Evolutionary conservation across 2,797 vertebrate genomes (phyloP).

Genomic region (Crax fasciolata): DNA sequence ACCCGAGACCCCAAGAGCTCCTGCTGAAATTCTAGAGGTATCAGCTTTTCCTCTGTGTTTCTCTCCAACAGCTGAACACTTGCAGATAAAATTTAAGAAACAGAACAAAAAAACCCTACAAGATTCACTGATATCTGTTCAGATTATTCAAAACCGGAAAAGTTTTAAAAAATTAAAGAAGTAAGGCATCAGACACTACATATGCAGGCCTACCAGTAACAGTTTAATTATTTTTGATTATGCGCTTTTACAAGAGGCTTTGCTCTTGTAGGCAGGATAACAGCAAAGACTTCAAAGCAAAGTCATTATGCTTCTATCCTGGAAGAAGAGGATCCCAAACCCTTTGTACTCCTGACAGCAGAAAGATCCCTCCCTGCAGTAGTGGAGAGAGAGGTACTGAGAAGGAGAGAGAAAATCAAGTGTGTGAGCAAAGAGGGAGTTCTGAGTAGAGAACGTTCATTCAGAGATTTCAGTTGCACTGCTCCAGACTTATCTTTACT

Average conservation of each 20-base stretch:
- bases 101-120: rapidly evolving
- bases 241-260: not conserved
- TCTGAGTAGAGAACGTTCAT: not conserved
- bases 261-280: not conserved
- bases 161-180: not conserved
- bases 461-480: not conserved
- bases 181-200: not conserved
- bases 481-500: not conserved
- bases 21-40: not conserved
- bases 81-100: not conserved
- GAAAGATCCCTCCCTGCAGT: not conserved
- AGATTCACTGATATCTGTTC: not conserved
- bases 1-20: not conserved
- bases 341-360: not conserved
- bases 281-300: no score
- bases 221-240: not conserved
- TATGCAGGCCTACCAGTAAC: not conserved
- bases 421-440: not conserved
- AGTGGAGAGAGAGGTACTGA: not conserved
- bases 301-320: not conserved
- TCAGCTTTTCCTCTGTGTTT: not conserved
- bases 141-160: not conserved
- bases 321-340: not conserved
- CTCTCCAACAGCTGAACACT: not conserved
- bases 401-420: not conserved